These are phyloP conservation scores for Hypselothyrea guttata DNA, from an alignment of 2,888 invertebrate genomes.

Conservation along the genomic window DNA sequence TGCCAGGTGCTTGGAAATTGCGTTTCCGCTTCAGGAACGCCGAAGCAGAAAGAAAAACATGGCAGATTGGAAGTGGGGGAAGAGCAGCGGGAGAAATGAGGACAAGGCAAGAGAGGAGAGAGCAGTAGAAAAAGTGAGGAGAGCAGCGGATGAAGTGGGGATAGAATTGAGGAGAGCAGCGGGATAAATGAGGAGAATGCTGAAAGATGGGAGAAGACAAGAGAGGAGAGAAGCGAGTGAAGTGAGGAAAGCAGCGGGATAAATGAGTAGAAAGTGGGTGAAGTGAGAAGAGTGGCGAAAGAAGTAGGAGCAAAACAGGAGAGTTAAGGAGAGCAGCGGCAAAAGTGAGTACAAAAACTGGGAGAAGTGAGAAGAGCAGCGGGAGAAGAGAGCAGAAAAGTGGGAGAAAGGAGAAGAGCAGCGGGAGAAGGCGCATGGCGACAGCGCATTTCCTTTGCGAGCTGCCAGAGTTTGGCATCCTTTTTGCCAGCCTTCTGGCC, in stretches of 20 bases:
- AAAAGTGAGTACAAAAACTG: too few relatives aligned
- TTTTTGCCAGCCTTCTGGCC: constrained; percentile 37
- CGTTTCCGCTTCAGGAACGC: constrained; percentile 64
- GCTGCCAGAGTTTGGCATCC: constrained; percentile 29
- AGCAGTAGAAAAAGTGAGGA: not conserved
- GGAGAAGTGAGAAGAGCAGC: not conserved
- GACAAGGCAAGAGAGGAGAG: constrained; percentile 1
- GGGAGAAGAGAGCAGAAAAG: not conserved
- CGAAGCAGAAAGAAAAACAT: constrained; percentile 19
- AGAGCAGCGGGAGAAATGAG: not conserved
- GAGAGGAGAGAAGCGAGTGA: not conserved
- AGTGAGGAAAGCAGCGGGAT: not conserved
- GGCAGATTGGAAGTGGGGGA: constrained; percentile 5
- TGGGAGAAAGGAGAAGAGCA: not conserved
- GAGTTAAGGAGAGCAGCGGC: too few relatives aligned
- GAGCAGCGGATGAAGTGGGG: not conserved
- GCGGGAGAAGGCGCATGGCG: constrained; percentile 33
- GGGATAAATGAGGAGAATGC: not conserved
- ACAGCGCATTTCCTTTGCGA: constrained; percentile 51
- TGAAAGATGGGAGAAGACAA: too few relatives aligned
- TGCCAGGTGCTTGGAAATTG: constrained; percentile 59
- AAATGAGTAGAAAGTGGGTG: not conserved
- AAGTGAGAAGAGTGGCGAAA: not conserved
- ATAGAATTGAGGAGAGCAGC: not conserved
- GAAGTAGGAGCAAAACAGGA: not conserved